Evolutionary conservation across 2,797 vertebrate species (phyloP).

Genomic region (Myripristis jacobus): DNA sequence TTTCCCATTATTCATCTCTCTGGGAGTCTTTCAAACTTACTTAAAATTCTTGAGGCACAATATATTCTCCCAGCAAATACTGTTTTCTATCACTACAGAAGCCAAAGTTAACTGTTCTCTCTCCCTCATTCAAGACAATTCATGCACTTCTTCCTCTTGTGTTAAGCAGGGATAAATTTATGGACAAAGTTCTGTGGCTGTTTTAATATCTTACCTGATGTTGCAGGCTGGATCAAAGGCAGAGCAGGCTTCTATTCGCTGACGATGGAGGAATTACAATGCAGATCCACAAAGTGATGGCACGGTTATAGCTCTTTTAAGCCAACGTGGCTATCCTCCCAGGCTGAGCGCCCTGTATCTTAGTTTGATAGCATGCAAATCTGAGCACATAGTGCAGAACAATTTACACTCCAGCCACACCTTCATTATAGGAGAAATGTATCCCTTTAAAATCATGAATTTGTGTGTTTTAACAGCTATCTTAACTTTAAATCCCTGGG

Average conservation of each 20-base stretch:
- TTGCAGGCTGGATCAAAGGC: background rate
- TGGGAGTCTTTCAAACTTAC: background rate
- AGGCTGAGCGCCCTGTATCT: background rate
- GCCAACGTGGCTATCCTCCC: constrained; percentile 6
- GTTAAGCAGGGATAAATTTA: no score
- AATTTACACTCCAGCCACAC: background rate
- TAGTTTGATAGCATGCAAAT: constrained; percentile 68
- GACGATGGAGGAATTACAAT: background rate
- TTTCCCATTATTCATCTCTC: background rate
- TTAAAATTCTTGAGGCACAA: background rate
- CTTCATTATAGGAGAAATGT: background rate
- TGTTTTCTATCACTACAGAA: no score
- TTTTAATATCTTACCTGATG: background rate
- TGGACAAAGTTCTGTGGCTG: background rate
- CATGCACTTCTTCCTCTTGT: no score
- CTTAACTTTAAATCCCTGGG: no score
- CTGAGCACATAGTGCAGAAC: background rate
- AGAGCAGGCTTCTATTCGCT: constrained; percentile 13
- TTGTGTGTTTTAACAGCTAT: no score
- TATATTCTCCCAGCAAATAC: background rate
- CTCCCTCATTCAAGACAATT: no score
- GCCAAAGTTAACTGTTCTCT: no score
- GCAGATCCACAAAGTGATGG: background rate
- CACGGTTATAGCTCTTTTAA: background rate
- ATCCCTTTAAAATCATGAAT: no score